Evolutionary conservation across 2,888 invertebrate species (phyloP), one percentile per base, ranked within the genome.

Genomic region (Andrena fulva): DNA sequence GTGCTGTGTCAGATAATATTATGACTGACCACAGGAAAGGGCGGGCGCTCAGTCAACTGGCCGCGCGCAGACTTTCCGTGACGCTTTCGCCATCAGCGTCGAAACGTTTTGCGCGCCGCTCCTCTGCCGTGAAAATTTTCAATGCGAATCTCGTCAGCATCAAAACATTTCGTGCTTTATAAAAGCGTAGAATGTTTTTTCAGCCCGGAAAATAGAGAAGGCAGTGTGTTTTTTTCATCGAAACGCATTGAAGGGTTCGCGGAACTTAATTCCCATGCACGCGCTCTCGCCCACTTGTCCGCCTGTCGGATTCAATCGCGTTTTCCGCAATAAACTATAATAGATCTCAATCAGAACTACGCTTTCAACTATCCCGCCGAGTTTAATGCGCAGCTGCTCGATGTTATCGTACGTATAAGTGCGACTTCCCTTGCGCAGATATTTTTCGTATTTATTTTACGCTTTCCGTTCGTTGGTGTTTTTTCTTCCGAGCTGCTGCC

Each of bases 1-100:
- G 83, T 90, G 90, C 87, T 91, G 85, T 89, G 90, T 90, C 88
- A 90, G 88, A 92, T 91, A 92, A 92, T 92, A 92, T 92, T 92
- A 90, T 92, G 90, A 88, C 89, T 91, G 87, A 85, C 88, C 87
- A 85, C 85, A 80, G 85, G 78, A 85, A 88, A 84, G 84, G 85
- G 83, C 80, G 82, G 82, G 72, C 78, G 80, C 66, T 72, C 82
- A 75, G 82, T 77, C 85, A 84, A 81, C 82, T 78, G 80, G 76
- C 56, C 74, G 68, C 56, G 68, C 56, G 73, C 73, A 74, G 80
- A 78, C 87, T 89, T 89, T 86, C 85, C 62, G 69, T 66, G 71
- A 77, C 79, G 86, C 84, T 84, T 78, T 80, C 64, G 78, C 73
- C 87, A 77, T 80, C 72, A 71, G 69, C 82, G 71, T 70, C 77